Conservation (phyloP, 2,797 vertebrate genomes). For the Phoeniculus purpureus region DNA sequence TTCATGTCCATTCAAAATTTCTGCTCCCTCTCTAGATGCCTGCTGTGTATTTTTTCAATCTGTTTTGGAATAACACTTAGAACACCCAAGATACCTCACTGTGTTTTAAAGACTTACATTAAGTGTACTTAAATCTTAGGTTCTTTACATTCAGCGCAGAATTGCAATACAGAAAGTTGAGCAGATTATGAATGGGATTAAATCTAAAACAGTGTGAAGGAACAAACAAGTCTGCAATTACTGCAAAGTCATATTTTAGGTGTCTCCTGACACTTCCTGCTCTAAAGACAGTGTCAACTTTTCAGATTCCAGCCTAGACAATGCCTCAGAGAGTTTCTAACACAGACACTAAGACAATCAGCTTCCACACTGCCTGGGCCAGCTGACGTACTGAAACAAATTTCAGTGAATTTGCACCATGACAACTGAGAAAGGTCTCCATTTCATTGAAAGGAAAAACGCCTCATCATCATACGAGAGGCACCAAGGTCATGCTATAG, state of each 20-base stretch:
- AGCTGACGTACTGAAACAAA: neutral
- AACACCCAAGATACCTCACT: neutral
- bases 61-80: neutral
- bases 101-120: neutral
- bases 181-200: neutral
- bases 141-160: neutral
- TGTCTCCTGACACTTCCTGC: neutral
- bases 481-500: neutral
- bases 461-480: neutral
- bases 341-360: neutral
- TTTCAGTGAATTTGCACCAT: neutral
- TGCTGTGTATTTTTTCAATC: neutral
- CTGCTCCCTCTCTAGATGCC: neutral
- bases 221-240: neutral
- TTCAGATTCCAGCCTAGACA: neutral
- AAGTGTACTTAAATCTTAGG: neutral
- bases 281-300: neutral
- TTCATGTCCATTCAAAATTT: neutral
- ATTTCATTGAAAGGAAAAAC: neutral
- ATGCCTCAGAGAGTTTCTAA: neutral
- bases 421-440: neutral
- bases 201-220: neutral
- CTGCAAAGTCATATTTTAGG: neutral
- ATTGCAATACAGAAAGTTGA: neutral
- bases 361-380: neutral